phyloP scores from a whole-genome alignment of 2,888 invertebrate species.

The Parnassius orleans region DNA sequence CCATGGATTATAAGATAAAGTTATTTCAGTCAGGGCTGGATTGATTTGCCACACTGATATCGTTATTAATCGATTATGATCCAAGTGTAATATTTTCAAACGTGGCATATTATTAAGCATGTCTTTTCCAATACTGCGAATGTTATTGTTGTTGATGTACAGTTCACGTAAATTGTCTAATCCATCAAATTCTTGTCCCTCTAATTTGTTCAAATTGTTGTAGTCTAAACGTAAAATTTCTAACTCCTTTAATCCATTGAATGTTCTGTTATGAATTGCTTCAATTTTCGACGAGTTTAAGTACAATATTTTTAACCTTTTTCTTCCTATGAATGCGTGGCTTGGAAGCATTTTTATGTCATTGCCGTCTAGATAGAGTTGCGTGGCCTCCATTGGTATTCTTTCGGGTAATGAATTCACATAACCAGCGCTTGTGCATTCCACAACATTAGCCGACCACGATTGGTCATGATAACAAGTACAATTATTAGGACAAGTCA shows the following conservation, averaged over 20 bases:
- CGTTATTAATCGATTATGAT: constrained; percentile 86
- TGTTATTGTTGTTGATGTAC: constrained; percentile 87
- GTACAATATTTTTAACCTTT: constrained; percentile 87
- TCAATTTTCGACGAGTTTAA: constrained; percentile 90
- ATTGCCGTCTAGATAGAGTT: constrained; percentile 92
- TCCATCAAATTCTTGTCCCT: constrained; percentile 91
- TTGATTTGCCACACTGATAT: constrained; percentile 88
- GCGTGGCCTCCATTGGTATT: constrained; percentile 95
- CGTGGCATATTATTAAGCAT: constrained; percentile 86
- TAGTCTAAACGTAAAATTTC: constrained; percentile 88
- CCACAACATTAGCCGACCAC: constrained; percentile 92
- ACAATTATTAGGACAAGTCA: constrained; percentile 93
- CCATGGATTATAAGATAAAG: constrained; percentile 88
- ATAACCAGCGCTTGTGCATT: constrained; percentile 88
- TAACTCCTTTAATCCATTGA: constrained; percentile 90
- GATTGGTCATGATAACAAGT: constrained; percentile 94
- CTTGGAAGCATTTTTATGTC: constrained; percentile 87
- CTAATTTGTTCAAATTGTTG: constrained; percentile 85
- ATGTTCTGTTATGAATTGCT: constrained; percentile 89
- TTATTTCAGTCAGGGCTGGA: constrained; percentile 82
- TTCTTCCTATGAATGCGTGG: constrained; percentile 92
- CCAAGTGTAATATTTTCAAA: constrained; percentile 84
- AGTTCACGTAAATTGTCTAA: constrained; percentile 86
- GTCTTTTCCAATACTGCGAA: constrained; percentile 84
- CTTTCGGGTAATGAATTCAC: constrained; percentile 86